Percentiles rank a stretch among this genome's conserved stretches.
These are phyloP conservation scores for Rhopalosiphum padi DNA, from an alignment of 1,140 invertebrate species.

Conservation along the genomic window DNA sequence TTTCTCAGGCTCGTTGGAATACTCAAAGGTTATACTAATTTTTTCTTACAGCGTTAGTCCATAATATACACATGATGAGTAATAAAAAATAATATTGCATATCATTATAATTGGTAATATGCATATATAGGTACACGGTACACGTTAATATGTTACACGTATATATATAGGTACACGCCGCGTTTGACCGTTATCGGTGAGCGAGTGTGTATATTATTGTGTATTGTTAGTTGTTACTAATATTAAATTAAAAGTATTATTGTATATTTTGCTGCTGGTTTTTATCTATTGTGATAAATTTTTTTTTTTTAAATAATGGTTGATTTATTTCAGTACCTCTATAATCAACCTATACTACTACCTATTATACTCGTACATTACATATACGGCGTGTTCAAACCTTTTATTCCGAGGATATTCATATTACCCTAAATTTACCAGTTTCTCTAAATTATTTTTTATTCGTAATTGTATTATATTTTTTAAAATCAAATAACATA, in stretches of 20 bases:
- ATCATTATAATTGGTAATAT: neutral
- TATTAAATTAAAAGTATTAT: neutral
- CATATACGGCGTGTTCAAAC: neutral
- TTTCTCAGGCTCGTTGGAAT: neutral
- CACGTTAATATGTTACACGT: neutral
- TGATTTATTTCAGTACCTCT: neutral
- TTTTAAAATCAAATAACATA: constrained; percentile 16
- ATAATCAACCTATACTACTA: neutral
- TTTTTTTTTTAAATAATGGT: neutral
- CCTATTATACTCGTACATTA: neutral
- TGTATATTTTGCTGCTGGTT: neutral
- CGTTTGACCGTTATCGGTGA: neutral
- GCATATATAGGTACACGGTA: neutral
- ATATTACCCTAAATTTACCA: neutral
- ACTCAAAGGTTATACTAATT: neutral
- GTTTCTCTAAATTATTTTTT: neutral
- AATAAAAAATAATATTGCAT: neutral
- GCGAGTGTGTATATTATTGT: neutral
- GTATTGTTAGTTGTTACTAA: neutral
- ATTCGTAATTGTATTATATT: neutral
- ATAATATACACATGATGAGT: neutral
- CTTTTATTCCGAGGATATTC: neutral
- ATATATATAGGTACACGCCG: neutral
- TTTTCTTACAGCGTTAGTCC: neutral
- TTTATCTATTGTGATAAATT: neutral